These are phyloP conservation scores for Halichondria panicea DNA, from an alignment of 37 sponge, comb jelly and placozoan species.

Conservation along the genomic window DNA sequence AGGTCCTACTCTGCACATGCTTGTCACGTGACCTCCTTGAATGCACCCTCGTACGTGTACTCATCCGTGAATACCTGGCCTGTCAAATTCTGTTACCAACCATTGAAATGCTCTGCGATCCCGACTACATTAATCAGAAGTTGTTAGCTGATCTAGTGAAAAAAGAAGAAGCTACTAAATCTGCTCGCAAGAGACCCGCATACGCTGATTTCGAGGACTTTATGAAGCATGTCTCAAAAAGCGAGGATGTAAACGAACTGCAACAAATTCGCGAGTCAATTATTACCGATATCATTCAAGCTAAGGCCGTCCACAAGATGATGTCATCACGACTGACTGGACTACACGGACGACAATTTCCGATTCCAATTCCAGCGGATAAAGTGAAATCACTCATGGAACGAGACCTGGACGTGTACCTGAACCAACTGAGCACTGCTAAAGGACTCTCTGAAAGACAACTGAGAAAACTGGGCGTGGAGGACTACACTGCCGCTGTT, in stretches of 20 bases:
- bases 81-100: slow-evolving; percentile 69
- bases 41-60: slow-evolving; percentile 59
- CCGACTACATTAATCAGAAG: slow-evolving; percentile 90
- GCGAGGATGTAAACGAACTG: slow-evolving; percentile 59
- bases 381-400: slow-evolving; percentile 70
- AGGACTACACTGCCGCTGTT: slow-evolving; percentile 30
- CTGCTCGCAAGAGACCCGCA: slow-evolving; percentile 29
- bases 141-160: slow-evolving; percentile 53
- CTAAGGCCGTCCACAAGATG: slow-evolving; percentile 79
- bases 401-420: slow-evolving; percentile 74
- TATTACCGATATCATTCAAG: slow-evolving; percentile 89
- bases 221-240: slow-evolving; percentile 72
- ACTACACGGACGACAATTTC: slow-evolving; percentile 37
- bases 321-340: slow-evolving; percentile 57
- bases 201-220: slow-evolving; percentile 73
- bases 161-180: slow-evolving; percentile 61
- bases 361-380: slow-evolving; percentile 74
- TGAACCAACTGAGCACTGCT: slow-evolving; percentile 66
- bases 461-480: slow-evolving; percentile 67
- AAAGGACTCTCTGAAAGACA: slow-evolving; percentile 65
- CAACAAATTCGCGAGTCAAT: slow-evolving; percentile 67
- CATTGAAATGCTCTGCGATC: slow-evolving; percentile 83
- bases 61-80: slow-evolving; percentile 68
- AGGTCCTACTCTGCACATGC: slow-evolving; percentile 68
- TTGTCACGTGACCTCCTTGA: slow-evolving; percentile 48